Conservation (phyloP, 2,113 vertebrate species). For the Eretmochelys imbricata region DNA sequence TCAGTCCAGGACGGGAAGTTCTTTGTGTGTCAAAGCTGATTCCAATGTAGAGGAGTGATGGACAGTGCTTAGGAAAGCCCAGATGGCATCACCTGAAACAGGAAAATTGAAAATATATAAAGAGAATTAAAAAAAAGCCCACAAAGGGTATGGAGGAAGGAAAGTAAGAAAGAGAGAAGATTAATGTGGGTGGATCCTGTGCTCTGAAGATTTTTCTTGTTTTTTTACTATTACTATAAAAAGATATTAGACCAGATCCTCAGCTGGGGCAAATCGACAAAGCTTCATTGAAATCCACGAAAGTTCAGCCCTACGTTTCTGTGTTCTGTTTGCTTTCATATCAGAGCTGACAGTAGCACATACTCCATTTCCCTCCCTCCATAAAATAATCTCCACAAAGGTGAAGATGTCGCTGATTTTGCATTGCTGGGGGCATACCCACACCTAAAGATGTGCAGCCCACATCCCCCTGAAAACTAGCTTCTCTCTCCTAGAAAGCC, state of each 20-base stretch:
- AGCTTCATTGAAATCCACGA: not conserved
- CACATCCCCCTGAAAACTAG: not conserved
- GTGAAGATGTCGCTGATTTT: fast-evolving
- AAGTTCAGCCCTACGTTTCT: not conserved
- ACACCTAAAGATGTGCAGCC: not conserved
- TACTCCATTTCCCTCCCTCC: not conserved
- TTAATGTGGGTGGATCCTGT: not conserved
- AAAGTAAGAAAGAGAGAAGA: not conserved
- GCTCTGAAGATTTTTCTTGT: not conserved
- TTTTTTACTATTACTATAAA: not conserved
- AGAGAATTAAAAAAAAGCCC: not conserved
- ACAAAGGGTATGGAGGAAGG: not conserved
- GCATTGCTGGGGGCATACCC: fast-evolving
- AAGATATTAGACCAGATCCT: not conserved
- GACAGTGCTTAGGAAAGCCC: not conserved
- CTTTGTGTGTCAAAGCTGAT: not conserved
- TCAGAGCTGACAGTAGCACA: not conserved
- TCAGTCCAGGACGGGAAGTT: not conserved
- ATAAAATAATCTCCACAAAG: not conserved
- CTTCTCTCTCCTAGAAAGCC: not conserved
- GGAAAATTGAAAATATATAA: not conserved
- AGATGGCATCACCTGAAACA: not conserved
- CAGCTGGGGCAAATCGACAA: not conserved
- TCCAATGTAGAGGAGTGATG: not conserved
- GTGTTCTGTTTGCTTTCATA: not conserved